phyloP scores from a whole-genome alignment of 2,888 invertebrate species.

The Diarsia mendica region DNA sequence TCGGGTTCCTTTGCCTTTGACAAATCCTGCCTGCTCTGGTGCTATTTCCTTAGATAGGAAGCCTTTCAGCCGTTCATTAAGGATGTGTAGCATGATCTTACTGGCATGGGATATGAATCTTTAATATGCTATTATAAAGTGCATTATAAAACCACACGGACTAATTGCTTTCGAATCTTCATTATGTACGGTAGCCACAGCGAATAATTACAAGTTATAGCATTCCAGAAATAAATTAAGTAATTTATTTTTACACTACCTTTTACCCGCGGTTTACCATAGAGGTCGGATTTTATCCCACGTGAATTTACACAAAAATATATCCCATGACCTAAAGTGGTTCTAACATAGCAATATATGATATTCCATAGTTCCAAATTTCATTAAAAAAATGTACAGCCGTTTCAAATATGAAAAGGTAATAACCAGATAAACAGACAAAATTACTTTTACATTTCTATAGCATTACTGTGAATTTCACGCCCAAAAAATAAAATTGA shows the following conservation, averaged over 20 bases:
- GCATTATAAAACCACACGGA: constrained; percentile 20
- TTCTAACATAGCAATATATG: background rate
- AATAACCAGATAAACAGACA: no score
- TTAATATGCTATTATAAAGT: constrained; percentile 33
- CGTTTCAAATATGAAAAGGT: no score
- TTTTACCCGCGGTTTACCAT: background rate
- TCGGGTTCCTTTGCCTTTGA: no score
- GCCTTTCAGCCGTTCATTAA: no score
- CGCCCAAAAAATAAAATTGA: constrained; percentile 77
- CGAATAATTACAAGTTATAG: constrained; percentile 42
- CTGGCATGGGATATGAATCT: no score
- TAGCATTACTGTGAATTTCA: constrained; percentile 33
- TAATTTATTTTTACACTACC: constrained; percentile 62
- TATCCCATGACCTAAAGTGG: background rate
- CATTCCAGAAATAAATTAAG: constrained; percentile 41
- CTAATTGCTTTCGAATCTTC: constrained; percentile 46
- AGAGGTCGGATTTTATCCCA: no score
- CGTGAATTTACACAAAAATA: background rate
- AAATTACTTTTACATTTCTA: background rate
- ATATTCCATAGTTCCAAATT: background rate
- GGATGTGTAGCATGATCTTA: no score
- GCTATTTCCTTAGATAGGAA: no score
- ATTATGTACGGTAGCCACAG: constrained; percentile 42
- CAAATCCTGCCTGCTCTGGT: no score
- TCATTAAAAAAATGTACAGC: no score